These are phyloP conservation scores for Drosophila parthenogenetica DNA, from an alignment of 2,888 invertebrate species.

Conservation along the genomic window DNA sequence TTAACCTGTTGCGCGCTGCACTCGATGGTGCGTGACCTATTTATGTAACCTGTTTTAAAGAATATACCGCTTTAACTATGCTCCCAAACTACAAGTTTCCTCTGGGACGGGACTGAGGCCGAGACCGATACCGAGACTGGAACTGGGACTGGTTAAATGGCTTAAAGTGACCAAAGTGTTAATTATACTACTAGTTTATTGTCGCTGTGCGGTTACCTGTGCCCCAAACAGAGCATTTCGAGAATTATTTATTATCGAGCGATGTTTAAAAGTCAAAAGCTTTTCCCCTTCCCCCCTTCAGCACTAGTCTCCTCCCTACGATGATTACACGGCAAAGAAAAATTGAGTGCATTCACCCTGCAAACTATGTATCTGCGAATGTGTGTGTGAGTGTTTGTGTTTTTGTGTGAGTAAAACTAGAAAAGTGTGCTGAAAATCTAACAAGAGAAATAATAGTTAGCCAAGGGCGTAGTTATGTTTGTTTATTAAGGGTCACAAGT, in stretches of 20 bases:
- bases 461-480: constrained; percentile 51
- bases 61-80: constrained; percentile 63
- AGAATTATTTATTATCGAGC: constrained; percentile 53
- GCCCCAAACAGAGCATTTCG: constrained; percentile 11
- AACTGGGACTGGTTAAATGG: constrained; percentile 21
- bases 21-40: constrained; percentile 81
- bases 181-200: constrained; percentile 54
- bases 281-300: background rate
- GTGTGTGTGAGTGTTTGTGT: constrained; percentile 18
- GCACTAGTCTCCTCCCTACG: constrained; percentile 14
- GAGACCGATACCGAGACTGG: constrained; percentile 6
- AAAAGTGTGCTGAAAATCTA: constrained; percentile 60
- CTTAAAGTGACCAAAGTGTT: constrained; percentile 62
- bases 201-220: constrained; percentile 9
- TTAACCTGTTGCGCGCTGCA: constrained; percentile 78
- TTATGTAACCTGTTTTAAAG: constrained; percentile 83
- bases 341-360: constrained; percentile 82
- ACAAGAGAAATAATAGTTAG: constrained; percentile 44
- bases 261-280: constrained; percentile 38
- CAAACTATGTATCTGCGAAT: constrained; percentile 34
- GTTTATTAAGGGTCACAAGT: constrained; percentile 60
- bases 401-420: constrained; percentile 50
- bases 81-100: constrained; percentile 68
- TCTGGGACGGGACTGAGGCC: constrained; percentile 38
- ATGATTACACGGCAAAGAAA: constrained; percentile 35